These are phyloP conservation scores for Takifugu ocellatus DNA, from an alignment of 2,797 vertebrate species.

Conservation along the genomic window DNA sequence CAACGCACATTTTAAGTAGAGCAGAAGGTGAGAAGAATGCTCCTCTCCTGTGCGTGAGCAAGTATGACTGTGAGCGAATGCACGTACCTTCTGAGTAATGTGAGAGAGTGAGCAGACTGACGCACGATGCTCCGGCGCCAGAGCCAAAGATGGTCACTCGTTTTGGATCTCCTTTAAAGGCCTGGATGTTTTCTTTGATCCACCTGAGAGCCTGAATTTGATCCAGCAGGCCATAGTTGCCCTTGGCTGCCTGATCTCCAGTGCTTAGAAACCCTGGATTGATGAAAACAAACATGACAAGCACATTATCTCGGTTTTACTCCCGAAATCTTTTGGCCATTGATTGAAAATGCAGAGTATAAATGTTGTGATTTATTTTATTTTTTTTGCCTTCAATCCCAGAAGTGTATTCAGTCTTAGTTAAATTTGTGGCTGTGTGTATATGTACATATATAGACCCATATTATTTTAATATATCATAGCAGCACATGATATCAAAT, in stretches of 20 bases:
- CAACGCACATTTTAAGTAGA: background rate
- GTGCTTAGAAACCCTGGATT: conserved; percentile 91
- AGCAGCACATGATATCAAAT: background rate
- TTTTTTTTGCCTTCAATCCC: background rate
- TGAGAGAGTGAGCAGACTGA: conserved; percentile 93
- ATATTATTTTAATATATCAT: background rate
- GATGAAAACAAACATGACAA: conserved; percentile 24
- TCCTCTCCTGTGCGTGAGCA: background rate
- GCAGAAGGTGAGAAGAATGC: background rate
- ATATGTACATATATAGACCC: too few species aligned
- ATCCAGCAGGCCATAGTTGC: conserved; percentile 95
- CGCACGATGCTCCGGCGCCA: conserved; percentile 92
- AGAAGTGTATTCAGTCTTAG: background rate
- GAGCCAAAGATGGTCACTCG: conserved; percentile 97
- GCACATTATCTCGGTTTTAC: background rate
- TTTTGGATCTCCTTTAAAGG: conserved; percentile 94
- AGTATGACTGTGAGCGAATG: conserved; percentile 4
- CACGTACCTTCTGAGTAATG: conserved; percentile 94
- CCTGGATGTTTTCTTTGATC: conserved; percentile 95
- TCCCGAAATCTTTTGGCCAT: conserved; percentile 2
- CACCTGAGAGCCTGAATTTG: conserved; percentile 96
- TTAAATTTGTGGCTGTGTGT: too few species aligned
- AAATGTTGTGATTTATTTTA: background rate
- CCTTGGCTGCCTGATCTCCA: conserved; percentile 95
- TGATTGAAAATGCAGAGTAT: background rate